These are phyloP conservation scores for Amiota communis DNA, from an alignment of 2,888 invertebrate species.

Conservation along the genomic window DNA sequence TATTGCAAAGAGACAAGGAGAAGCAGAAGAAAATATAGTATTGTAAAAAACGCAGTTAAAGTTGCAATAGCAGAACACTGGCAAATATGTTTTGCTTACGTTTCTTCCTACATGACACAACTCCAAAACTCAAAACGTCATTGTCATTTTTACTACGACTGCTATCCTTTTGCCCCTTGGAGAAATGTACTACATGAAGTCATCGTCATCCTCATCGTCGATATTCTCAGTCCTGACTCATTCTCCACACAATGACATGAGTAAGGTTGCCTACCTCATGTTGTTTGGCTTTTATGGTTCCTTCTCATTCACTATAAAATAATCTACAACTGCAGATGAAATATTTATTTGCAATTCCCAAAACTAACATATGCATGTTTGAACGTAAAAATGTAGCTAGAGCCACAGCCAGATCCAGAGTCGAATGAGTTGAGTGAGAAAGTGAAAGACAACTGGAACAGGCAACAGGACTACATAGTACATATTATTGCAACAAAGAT, in stretches of 20 bases:
- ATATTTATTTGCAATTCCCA: conserved; percentile 69
- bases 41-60: neutral
- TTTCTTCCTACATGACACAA: neutral
- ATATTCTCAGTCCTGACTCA: neutral
- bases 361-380: conserved; percentile 54
- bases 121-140: neutral
- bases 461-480: neutral
- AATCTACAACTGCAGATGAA: conserved; percentile 67
- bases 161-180: conserved; percentile 40
- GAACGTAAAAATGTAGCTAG: conserved; percentile 28
- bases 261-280: neutral
- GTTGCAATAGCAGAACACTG: neutral
- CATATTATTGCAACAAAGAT: neutral
- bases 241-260: neutral
- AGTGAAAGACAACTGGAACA: conserved; percentile 15
- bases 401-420: conserved; percentile 36
- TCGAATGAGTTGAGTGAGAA: neutral
- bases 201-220: neutral
- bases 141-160: conserved; percentile 22
- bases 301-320: conserved; percentile 47
- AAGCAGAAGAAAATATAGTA: neutral
- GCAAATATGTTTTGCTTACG: conserved; percentile 18
- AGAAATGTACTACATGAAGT: conserved; percentile 52
- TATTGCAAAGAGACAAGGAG: neutral
- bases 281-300: neutral